Percentiles rank a stretch among this genome's conserved stretches.
phyloP scores from a whole-genome alignment of 2,888 invertebrate species.

The Oscheius sp. region DNA sequence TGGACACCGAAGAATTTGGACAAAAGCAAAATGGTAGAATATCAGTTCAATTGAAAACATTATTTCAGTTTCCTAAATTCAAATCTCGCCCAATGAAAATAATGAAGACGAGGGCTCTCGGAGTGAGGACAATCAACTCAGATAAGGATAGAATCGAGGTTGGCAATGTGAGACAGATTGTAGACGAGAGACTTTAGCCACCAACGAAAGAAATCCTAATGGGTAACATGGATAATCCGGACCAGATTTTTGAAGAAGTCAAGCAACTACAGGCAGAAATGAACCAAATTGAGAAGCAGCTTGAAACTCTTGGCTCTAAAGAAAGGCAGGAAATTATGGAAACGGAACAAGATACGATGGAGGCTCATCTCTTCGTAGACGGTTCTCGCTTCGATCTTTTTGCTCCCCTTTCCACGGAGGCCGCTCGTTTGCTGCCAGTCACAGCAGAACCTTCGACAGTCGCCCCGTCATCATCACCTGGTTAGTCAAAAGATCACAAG shows the following conservation, averaged over 20 bases:
- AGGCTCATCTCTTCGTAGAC: too few relatives aligned
- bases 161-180: not conserved
- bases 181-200: not conserved
- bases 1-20: conserved; percentile 17
- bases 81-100: conserved; percentile 25
- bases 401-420: not conserved
- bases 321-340: not conserved
- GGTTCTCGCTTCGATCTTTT: too few relatives aligned
- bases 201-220: conserved; percentile 2
- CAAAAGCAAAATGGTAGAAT: conserved; percentile 24
- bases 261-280: conserved; percentile 24
- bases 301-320: not conserved
- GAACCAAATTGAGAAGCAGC: conserved; percentile 23
- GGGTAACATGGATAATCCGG: conserved; percentile 13
- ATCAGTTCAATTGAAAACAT: not conserved
- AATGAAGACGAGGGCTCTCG: conserved; percentile 22
- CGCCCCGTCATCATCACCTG: not conserved
- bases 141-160: conserved; percentile 25
- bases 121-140: conserved; percentile 29
- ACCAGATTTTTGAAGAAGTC: conserved; percentile 26
- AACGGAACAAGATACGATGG: too few relatives aligned
- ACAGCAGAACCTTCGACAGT: conserved; percentile 5
- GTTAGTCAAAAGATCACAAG: too few relatives aligned
- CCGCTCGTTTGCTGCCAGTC: not conserved
- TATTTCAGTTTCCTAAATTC: conserved; percentile 33